Base-by-base conservation (phyloP, 2,797 vertebrate genomes). In the Acestrorhynchus altus region DNA sequence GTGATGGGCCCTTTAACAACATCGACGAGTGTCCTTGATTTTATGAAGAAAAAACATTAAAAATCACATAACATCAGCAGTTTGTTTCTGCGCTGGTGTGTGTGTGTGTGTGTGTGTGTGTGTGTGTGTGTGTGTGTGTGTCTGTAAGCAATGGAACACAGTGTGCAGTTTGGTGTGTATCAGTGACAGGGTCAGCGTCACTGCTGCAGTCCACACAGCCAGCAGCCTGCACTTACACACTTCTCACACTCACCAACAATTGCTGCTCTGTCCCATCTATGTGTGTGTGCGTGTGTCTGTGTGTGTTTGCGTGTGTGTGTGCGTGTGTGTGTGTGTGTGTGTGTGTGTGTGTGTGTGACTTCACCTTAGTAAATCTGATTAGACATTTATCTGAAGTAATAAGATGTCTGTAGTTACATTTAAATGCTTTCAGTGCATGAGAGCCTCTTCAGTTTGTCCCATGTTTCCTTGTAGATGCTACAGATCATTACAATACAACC, bases 201-300 rank as follows among this genome's bases (percentile, higher is more conserved):
- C 54, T 80, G 72, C 46, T 47, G 28, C 40, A 72, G 60, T 47
- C 72, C 31, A 67, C 67, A 70, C 84, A 79, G 85, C 79, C 83
- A 90, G 84, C 88, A 93, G 85, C 88, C 73, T 85, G 83, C 85
- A 85, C 88, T 92, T 89, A 89, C 75, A 76, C 78, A 81, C 81
- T 80, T 72, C 77, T 68, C 67, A 78, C 60, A 72, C 80, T 79
- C 63, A 13, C 57, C 82, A 73, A 94, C 93, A 94, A 93, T 91
- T 84, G 78, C 26, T 40, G 60, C 20, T 75, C 90, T 92, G 87
- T 94, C 16, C 56, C 65, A 35, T 15, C 40, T 2, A 9, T 44
- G 8, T 68, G 68, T 51, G 49, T 47, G 60, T n/a, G n/a, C n/a
- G n/a, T 78, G 67, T 46, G 28, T 51, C 35, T 49, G 24, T 56